Percentiles rank a stretch among this genome's conserved stretches.
These are phyloP conservation scores for Folsomia candida DNA, from an alignment of 2,888 invertebrate genomes.

Conservation along the genomic window DNA sequence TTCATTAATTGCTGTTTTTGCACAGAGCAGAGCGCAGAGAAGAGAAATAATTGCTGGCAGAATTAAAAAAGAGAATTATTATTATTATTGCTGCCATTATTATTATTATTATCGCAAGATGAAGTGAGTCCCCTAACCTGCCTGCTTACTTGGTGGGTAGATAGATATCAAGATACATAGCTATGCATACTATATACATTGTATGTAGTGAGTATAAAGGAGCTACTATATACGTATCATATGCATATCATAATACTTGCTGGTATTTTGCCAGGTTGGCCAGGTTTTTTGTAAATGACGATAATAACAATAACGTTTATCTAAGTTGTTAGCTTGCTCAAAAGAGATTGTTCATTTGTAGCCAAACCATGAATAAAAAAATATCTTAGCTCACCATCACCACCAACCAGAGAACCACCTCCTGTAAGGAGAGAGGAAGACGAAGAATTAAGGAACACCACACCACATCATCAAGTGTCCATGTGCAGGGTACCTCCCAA, in stretches of 20 bases:
- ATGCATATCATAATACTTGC: not conserved
- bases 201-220: not conserved
- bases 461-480: too few species aligned
- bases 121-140: not conserved
- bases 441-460: not conserved
- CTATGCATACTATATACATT: not conserved
- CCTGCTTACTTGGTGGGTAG: too few species aligned
- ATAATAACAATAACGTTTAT: constrained; percentile 21
- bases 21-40: not conserved
- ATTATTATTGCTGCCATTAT: constrained; percentile 2
- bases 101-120: constrained; percentile 3
- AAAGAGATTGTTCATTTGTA: constrained; percentile 12
- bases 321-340: constrained; percentile 7
- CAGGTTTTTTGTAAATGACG: constrained; percentile 15
- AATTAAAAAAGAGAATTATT: constrained; percentile 8
- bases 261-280: constrained; percentile 18
- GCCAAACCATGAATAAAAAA: constrained; percentile 13
- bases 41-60: not conserved
- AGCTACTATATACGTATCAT: not conserved
- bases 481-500: not conserved
- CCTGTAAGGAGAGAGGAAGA: not conserved
- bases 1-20: constrained; percentile 5
- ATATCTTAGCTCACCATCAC: not conserved
- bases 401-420: not conserved
- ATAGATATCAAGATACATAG: not conserved